Base-by-base conservation (phyloP, 2,113 vertebrate genomes). In the Lutjanus erythropterus region DNA sequence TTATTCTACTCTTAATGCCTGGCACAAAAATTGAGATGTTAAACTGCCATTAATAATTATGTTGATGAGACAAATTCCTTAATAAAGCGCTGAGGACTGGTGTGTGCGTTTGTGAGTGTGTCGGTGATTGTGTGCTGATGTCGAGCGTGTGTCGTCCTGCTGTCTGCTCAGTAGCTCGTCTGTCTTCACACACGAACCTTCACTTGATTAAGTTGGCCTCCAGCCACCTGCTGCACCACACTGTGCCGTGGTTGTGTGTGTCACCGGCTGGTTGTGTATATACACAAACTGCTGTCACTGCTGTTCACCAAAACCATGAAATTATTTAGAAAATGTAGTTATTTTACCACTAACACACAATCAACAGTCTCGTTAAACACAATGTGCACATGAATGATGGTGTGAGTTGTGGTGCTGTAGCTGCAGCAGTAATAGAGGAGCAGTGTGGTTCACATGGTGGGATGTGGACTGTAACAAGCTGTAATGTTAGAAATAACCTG, bases 81-180 rank as follows among this genome's bases (percentile, higher is more conserved):
- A 33, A 56, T 19, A 2, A 46, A 9, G 46, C 8, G 6, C 18
- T 33, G 41, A 21, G 41, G 6, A 3, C 25, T 19, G 10, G 31
- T 52, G 47, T 37, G 29, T 35, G 64, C 16, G 47, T 8, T 29
- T 27, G 29, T 49, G 29, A 9, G 58, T 52, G n/a, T 31, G 23
- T 27, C 14, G 35, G 19, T 42, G 65, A 14, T 39, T 49, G 59
- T 50, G 33, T 35, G 33, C 7, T 4, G 4, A 7, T 35, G 33
- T 35, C 4, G 53, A 5, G n/a, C 53, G 50, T 25, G 75, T 27
- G 50, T 65, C n/a, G 55, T 68, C 50, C 31, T 47, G 59, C 66
- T 79, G 76, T 81, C 68, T 81, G 67, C 61, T 27, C 72, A 72
- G 76, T 41, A 74, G 78, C 74, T 79, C 53, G 9, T 81, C 71